phyloP scores from a whole-genome alignment of 2,797 vertebrate species.

The Okamejei kenojei region DNA sequence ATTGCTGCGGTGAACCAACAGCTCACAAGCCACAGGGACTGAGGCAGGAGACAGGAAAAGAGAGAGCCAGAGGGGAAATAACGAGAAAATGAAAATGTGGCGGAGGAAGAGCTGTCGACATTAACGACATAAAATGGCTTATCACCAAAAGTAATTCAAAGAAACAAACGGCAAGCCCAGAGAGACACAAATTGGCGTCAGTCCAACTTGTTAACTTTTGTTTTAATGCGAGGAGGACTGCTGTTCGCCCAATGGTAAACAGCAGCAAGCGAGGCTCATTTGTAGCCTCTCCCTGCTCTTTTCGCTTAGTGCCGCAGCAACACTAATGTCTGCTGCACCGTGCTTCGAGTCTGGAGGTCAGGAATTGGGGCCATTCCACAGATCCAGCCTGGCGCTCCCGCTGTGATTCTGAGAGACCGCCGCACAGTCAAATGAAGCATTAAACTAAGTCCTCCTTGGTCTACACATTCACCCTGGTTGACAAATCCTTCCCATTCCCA shows the following conservation, averaged over 20 bases:
- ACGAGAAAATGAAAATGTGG: slow-evolving; percentile 23
- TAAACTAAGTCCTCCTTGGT: not conserved
- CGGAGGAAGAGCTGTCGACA: not conserved
- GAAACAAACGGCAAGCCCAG: slow-evolving; percentile 13
- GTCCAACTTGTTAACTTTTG: slow-evolving; percentile 9
- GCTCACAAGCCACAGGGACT: slow-evolving; percentile 5
- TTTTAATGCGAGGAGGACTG: not conserved
- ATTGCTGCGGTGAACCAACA: not conserved
- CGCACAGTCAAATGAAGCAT: not conserved
- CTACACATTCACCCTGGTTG: no score
- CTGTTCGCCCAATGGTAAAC: not conserved
- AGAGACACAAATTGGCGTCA: not conserved
- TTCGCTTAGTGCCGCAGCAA: not conserved
- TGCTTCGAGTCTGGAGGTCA: not conserved
- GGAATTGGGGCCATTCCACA: not conserved
- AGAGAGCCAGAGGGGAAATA: slow-evolving; percentile 14
- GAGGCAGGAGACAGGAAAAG: not conserved
- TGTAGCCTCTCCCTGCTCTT: not conserved
- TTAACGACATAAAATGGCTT: not conserved
- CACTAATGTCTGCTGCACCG: not conserved
- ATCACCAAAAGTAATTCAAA: slow-evolving; percentile 21
- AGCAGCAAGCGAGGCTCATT: not conserved
- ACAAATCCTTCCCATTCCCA: no score
- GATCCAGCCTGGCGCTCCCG: not conserved
- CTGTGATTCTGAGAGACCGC: not conserved